Evolutionary conservation across 2,113 vertebrate species (phyloP).

Genomic region (Rhinopomastus cyanomelas): DNA sequence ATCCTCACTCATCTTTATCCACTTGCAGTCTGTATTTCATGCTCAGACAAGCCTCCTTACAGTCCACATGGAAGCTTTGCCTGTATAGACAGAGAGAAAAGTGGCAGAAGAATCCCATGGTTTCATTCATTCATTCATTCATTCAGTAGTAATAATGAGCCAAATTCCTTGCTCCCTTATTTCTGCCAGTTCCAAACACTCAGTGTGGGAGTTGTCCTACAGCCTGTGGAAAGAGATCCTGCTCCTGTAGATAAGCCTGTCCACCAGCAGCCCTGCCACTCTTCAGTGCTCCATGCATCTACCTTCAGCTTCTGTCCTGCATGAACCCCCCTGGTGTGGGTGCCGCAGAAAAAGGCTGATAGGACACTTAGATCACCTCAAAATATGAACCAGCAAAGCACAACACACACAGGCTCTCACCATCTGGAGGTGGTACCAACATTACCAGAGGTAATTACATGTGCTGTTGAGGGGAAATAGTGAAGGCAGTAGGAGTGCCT

Average conservation of each 20-base stretch:
- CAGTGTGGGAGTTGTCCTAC: not conserved
- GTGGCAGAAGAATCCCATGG: not conserved
- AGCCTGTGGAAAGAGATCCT: not conserved
- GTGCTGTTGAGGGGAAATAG: not conserved
- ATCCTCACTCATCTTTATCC: not conserved
- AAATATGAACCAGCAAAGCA: not conserved
- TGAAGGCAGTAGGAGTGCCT: not conserved
- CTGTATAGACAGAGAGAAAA: not conserved
- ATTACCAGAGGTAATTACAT: not conserved
- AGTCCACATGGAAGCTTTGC: not conserved
- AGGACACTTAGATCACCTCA: not conserved
- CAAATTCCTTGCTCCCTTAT: not conserved
- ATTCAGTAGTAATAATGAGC: not conserved
- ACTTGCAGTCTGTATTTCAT: not conserved
- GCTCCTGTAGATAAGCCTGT: not conserved
- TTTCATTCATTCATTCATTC: no score
- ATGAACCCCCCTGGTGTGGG: not conserved
- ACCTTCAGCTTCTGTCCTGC: not conserved
- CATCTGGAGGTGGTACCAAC: not conserved
- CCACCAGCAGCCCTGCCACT: not conserved
- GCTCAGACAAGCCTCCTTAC: not conserved
- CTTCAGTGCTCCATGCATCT: not conserved
- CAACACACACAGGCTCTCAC: not conserved
- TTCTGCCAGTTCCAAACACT: not conserved
- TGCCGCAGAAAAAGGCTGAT: not conserved